Conservation (phyloP, 2,113 vertebrate species). For the Rhipidura dahli region DNA sequence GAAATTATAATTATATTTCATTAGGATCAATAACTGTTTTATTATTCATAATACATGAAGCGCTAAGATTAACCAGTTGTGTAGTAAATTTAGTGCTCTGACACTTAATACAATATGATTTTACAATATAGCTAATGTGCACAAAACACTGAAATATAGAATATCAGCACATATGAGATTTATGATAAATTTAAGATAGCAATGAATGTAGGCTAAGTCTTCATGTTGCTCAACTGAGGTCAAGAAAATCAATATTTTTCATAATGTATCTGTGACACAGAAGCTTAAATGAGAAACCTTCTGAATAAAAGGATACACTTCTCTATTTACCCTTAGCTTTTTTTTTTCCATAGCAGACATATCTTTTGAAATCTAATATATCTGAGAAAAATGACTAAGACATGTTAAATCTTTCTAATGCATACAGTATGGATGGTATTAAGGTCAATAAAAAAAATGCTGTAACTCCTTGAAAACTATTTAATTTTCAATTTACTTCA, state of each 20-base stretch:
- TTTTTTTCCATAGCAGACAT: neutral
- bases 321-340: neutral
- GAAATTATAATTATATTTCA: slow-evolving; percentile 56
- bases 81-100: slow-evolving; percentile 56
- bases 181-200: slow-evolving; percentile 53
- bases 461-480: neutral
- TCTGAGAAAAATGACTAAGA: neutral
- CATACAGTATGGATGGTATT: neutral
- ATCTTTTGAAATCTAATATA: neutral
- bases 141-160: slow-evolving; percentile 58
- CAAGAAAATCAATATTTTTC: slow-evolving; percentile 63
- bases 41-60: slow-evolving; percentile 61
- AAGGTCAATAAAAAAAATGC: neutral
- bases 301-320: neutral
- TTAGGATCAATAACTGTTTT: slow-evolving; percentile 73
- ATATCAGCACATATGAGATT: slow-evolving; percentile 63
- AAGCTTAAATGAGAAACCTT: slow-evolving; percentile 18
- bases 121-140: slow-evolving; percentile 66
- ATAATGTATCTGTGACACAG: slow-evolving; percentile 25
- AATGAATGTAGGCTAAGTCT: slow-evolving; percentile 39
- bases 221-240: slow-evolving; percentile 40
- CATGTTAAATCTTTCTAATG: neutral
- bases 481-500: neutral
- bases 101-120: slow-evolving; percentile 59
- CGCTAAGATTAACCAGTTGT: slow-evolving; percentile 44